Evolutionary conservation across 2,113 vertebrate species (phyloP), one percentile per base, ranked within the genome.

Genomic region (Carollia perspicillata): DNA sequence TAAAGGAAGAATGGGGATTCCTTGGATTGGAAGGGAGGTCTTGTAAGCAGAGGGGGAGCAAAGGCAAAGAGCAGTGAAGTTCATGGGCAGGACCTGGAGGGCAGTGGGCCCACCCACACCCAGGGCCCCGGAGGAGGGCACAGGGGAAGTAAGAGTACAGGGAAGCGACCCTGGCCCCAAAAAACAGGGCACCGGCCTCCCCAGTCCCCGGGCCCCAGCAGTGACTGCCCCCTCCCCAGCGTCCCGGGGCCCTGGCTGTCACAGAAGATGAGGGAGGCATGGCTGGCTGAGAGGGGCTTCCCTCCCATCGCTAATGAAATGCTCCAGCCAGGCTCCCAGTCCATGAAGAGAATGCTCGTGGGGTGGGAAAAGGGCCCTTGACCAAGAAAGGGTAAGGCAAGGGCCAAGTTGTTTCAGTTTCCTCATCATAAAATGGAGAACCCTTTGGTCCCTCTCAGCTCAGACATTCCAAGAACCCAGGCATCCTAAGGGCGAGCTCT

Each of bases 161-260:
- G 60, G 53, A 40, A 9, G 33, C 47, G 63, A 18, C 37, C 40
- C 11, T 17, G 8, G 51, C 26, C n/a, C 78, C 23, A 63, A 66
- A 63, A n/a, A 37, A 42, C 68, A 33, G 42, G 77, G 28, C 71
- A 40, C 2, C 63, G 30, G 9, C 80, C 28, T 16, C 26, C 55
- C 35, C 63, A 16, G 22, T 8, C 55, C 16, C 66, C 0, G n/a
- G 0, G 80, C 51, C 12, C 44, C 30, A 9, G 18, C 0, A 8
- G 58, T 2, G 20, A 51, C 42, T 33, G 23, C 63, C 53, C 30
- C n/a, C 14, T 47, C 23, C 60, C 53, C 47, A 3, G 79, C 14
- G 6, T 35, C 66, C 93, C 51, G 26, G 8, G 51, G 33, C 30
- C 37, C 47, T 26, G 6, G 49, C 28, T 22, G 3, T 23, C 63